Evolutionary conservation across 1,140 invertebrate genomes (phyloP).

Genomic region (Zophobas atratus): DNA sequence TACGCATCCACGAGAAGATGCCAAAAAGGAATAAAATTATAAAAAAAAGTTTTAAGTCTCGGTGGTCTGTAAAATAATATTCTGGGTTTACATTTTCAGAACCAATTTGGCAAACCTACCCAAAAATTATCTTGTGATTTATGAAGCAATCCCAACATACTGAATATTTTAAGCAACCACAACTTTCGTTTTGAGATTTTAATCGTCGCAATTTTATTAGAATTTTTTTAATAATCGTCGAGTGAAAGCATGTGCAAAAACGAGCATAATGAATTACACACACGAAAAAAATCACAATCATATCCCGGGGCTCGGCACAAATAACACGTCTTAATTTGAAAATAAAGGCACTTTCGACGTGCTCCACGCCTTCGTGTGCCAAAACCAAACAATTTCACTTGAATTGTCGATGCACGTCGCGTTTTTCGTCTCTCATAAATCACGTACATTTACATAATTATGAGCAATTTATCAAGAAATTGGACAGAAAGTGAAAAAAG

Average conservation of each 20-base stretch:
- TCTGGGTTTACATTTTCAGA: no score
- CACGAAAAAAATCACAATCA: constrained; percentile 6
- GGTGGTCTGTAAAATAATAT: neutral
- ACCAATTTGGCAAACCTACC: neutral
- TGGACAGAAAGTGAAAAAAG: constrained; percentile 13
- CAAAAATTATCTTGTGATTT: constrained; percentile 33
- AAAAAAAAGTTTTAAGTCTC: no score
- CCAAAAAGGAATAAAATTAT: no score
- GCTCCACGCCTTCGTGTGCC: neutral
- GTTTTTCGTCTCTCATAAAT: constrained; percentile 18
- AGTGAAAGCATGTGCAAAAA: constrained; percentile 30
- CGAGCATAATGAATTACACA: constrained; percentile 8
- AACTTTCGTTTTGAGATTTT: constrained; percentile 30
- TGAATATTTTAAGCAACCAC: constrained; percentile 16
- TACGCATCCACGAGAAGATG: no score
- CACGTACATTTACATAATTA: constrained; percentile 23
- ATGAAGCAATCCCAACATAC: constrained; percentile 31
- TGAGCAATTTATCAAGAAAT: constrained; percentile 17
- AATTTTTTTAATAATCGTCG: constrained; percentile 30
- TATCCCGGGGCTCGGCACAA: neutral
- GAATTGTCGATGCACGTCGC: constrained; percentile 13
- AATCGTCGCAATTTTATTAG: constrained; percentile 38
- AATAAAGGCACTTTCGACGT: constrained; percentile 2
- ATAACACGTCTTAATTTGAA: constrained; percentile 1
- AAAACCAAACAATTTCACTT: constrained; percentile 17